phyloP scores from a whole-genome alignment of 2,888 invertebrate species.

The Galerucella calmariensis region DNA sequence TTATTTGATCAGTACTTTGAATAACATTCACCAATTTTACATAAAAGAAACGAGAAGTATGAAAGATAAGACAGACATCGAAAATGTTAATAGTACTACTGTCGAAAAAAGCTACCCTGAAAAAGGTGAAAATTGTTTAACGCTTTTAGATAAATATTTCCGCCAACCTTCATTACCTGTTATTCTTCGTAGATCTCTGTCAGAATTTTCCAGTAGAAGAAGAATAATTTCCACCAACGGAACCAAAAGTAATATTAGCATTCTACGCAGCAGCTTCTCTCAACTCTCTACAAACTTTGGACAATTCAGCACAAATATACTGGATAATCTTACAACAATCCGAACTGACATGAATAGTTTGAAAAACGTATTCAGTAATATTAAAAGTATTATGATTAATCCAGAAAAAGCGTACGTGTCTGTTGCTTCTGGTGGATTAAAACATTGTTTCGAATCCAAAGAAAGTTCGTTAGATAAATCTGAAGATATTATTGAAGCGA shows the following conservation, averaged over 20 bases:
- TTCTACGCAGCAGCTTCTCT: not conserved
- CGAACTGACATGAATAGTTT: not conserved
- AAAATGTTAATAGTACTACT: not conserved
- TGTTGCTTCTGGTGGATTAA: not conserved
- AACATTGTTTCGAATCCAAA: not conserved
- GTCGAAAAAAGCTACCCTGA: not conserved
- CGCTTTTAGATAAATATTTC: not conserved
- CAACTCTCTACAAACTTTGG: not conserved
- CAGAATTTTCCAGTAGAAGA: not conserved
- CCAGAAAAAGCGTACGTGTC: not conserved
- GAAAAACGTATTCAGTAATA: conserved; percentile 1
- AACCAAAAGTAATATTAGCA: not conserved
- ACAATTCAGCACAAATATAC: not conserved
- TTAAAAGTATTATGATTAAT: not conserved
- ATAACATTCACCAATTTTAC: not conserved
- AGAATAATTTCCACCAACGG: not conserved
- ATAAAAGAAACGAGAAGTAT: not conserved
- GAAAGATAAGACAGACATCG: not conserved
- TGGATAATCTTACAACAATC: not conserved
- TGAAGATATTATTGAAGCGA: conserved; percentile 19
- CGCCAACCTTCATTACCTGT: not conserved
- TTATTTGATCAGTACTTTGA: conserved; percentile 6
- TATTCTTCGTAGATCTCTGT: conserved; percentile 10
- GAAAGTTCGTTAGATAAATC: not conserved
- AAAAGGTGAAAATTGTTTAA: conserved; percentile 9